These are phyloP conservation scores for Tapirus indicus DNA, from an alignment of 2,797 vertebrate species.

Conservation along the genomic window DNA sequence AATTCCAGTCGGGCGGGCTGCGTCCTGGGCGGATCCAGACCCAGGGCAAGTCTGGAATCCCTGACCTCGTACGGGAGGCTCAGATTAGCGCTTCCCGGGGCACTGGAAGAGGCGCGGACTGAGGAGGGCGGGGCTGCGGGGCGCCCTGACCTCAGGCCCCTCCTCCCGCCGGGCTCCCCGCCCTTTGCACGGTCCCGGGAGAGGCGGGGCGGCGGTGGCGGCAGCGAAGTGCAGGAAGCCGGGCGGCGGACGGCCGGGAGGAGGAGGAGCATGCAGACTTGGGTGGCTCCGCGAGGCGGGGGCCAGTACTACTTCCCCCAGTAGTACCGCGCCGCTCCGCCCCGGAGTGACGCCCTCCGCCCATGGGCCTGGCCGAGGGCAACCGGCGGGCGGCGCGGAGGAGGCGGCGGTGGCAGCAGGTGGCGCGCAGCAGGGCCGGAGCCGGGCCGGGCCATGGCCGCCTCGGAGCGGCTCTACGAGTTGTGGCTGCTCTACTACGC, in stretches of 20 bases:
- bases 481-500: constrained; percentile 97
- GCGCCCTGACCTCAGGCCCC: constrained; percentile 65
- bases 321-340: constrained; percentile 74
- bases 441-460: constrained; percentile 90
- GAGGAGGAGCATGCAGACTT: constrained; percentile 58
- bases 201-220: constrained; percentile 71
- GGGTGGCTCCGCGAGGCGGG: constrained; percentile 25
- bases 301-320: constrained; percentile 67
- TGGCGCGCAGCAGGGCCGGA: constrained; percentile 70
- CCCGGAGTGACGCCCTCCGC: constrained; percentile 74
- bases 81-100: not conserved
- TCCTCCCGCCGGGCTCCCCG: constrained; percentile 68
- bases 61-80: not conserved
- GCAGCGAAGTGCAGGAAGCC: constrained; percentile 69
- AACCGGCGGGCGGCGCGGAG: constrained; percentile 80
- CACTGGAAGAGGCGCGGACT: not conserved
- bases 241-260: constrained; percentile 5
- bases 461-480: constrained; percentile 95
- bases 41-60: not conserved
- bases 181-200: constrained; percentile 70
- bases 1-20: not conserved
- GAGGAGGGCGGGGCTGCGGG: not conserved
- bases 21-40: not conserved
- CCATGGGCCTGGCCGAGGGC: constrained; percentile 79
- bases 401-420: constrained; percentile 73